Evolutionary conservation across 2,797 vertebrate species (phyloP).

Genomic region (Manis pentadactyla): DNA sequence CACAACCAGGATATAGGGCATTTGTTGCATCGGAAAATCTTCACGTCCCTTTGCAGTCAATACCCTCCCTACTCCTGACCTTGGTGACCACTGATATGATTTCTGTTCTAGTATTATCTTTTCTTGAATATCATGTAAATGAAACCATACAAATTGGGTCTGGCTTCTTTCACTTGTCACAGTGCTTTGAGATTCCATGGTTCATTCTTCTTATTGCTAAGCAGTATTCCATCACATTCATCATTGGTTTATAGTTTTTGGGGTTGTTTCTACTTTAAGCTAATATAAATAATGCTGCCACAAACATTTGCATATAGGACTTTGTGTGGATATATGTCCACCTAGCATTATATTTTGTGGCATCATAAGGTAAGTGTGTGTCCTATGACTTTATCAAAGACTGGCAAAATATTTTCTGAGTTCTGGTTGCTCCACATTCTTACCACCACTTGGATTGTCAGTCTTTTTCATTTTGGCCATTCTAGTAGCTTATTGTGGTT

Average conservation of each 20-base stretch:
- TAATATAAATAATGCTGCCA: background rate
- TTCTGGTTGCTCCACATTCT: background rate
- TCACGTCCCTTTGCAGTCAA: background rate
- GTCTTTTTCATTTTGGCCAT: background rate
- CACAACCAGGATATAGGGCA: background rate
- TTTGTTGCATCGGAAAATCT: background rate
- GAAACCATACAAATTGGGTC: background rate
- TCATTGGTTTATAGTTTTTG: background rate
- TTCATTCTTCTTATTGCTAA: background rate
- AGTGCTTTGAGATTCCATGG: background rate
- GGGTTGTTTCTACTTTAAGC: background rate
- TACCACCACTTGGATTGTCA: no score
- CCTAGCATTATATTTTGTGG: background rate
- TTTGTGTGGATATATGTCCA: background rate
- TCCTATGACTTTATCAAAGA: background rate
- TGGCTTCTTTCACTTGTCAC: background rate
- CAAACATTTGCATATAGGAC: background rate
- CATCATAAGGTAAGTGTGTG: no score
- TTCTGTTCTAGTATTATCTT: background rate
- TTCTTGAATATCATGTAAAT: background rate
- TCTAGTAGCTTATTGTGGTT: background rate
- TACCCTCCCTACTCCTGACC: no score
- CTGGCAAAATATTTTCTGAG: background rate
- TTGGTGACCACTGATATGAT: background rate
- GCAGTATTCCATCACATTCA: no score